Percentiles rank a stretch among this genome's conserved stretches.
Evolutionary conservation across 2,888 invertebrate species (phyloP).

Genomic region (Acronicta aceris): DNA sequence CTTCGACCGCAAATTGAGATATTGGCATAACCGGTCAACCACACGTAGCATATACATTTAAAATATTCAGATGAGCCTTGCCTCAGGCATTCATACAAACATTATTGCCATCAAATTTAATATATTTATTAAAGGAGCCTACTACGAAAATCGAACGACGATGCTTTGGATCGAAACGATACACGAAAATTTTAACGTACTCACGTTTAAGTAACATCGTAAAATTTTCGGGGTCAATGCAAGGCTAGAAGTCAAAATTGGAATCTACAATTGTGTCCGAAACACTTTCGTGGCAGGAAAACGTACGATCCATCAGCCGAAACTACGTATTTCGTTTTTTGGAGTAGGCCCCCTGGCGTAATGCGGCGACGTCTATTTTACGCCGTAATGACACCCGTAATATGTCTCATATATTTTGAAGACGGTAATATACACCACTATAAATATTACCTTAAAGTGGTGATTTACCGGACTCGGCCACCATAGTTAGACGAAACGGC

Average conservation of each 20-base stretch:
- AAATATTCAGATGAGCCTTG: slow-evolving; percentile 40
- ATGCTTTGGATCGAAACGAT: no score
- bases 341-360: background rate
- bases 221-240: no score
- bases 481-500: slow-evolving; percentile 55
- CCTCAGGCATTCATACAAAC: slow-evolving; percentile 25
- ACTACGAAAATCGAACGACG: background rate
- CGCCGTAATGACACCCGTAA: slow-evolving; percentile 70
- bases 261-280: no score
- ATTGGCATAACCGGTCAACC: slow-evolving; percentile 58
- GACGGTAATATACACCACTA: slow-evolving; percentile 73
- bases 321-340: no score
- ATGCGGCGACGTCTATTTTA: slow-evolving; percentile 50
- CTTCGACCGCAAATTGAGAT: slow-evolving; percentile 68
- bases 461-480: slow-evolving; percentile 69
- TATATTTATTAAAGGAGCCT: slow-evolving; percentile 36
- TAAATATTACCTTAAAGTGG: slow-evolving; percentile 76
- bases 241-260: no score
- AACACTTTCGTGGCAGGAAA: no score
- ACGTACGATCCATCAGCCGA: no score
- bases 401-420: slow-evolving; percentile 73
- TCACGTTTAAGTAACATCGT: no score
- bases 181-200: no score
- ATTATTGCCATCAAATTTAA: slow-evolving; percentile 34
- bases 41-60: slow-evolving; percentile 36